phyloP scores from a whole-genome alignment of 2,797 vertebrate species.

The Callimico goeldii region DNA sequence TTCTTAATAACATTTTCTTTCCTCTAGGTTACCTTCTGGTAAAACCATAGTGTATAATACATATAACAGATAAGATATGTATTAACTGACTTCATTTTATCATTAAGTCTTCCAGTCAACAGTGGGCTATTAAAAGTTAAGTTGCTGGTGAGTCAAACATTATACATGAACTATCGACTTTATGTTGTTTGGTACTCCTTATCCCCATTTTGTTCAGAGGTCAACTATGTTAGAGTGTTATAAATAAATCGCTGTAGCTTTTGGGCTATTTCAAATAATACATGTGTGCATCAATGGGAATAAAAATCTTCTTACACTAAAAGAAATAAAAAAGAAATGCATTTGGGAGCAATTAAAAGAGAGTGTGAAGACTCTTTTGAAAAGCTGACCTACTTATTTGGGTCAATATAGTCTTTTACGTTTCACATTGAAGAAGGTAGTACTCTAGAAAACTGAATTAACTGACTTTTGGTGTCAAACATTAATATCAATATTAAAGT shows the following conservation, averaged over 20 bases:
- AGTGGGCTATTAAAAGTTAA: background rate
- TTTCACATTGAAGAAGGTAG: background rate
- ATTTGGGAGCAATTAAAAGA: background rate
- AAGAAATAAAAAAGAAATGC: background rate
- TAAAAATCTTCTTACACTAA: background rate
- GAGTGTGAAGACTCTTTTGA: background rate
- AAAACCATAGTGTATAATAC: too few species aligned
- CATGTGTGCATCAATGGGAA: background rate
- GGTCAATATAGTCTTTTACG: background rate
- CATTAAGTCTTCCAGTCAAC: background rate
- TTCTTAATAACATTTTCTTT: background rate
- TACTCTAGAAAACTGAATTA: constrained; percentile 11
- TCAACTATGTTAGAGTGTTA: background rate
- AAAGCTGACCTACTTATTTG: background rate
- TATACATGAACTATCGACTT: background rate
- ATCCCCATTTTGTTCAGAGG: background rate
- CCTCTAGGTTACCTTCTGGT: background rate
- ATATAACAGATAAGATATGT: background rate
- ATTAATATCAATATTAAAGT: constrained; percentile 72
- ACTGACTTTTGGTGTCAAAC: constrained; percentile 25
- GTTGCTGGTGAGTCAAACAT: background rate
- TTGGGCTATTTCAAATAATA: background rate
- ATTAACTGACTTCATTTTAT: background rate
- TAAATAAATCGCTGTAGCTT: background rate
- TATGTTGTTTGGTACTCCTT: background rate